Evolutionary conservation across 2,113 vertebrate genomes (phyloP).

Genomic region (Prietella phreatophila): DNA sequence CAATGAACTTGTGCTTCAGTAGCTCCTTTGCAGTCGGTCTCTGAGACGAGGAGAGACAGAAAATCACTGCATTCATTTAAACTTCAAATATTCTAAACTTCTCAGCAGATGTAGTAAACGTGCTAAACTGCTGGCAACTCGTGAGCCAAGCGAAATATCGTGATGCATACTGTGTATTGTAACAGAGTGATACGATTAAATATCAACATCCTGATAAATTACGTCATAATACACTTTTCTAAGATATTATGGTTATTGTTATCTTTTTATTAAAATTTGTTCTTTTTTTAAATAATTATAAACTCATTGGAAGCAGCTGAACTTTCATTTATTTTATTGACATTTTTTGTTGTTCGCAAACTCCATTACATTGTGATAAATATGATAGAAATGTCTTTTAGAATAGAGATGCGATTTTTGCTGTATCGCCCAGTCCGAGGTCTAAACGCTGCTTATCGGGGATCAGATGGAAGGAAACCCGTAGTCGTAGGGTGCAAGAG

Average conservation of each 20-base stretch:
- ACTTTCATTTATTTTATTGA: too few species aligned
- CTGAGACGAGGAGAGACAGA: constrained; percentile 61
- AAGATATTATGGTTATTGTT: not conserved
- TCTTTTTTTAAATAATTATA: too few species aligned
- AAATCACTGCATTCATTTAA: not conserved
- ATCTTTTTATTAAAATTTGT: too few species aligned
- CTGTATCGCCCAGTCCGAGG: not conserved
- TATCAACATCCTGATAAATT: not conserved
- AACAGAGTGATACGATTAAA: not conserved
- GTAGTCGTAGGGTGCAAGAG: not conserved
- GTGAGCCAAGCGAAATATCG: not conserved
- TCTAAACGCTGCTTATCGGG: not conserved
- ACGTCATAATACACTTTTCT: not conserved
- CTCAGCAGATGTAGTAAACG: not conserved
- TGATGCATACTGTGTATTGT: not conserved
- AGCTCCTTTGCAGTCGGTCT: constrained; percentile 93
- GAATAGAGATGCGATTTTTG: not conserved
- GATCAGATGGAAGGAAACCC: not conserved
- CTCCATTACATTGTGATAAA: not conserved
- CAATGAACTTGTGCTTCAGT: constrained; percentile 97
- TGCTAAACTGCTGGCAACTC: not conserved
- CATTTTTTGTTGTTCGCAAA: too few species aligned
- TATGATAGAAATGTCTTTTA: too few species aligned
- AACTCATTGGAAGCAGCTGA: too few species aligned
- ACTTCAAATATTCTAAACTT: not conserved